Evolutionary conservation across 2,888 invertebrate genomes (phyloP).

Genomic region (Eucera pruinosa): DNA sequence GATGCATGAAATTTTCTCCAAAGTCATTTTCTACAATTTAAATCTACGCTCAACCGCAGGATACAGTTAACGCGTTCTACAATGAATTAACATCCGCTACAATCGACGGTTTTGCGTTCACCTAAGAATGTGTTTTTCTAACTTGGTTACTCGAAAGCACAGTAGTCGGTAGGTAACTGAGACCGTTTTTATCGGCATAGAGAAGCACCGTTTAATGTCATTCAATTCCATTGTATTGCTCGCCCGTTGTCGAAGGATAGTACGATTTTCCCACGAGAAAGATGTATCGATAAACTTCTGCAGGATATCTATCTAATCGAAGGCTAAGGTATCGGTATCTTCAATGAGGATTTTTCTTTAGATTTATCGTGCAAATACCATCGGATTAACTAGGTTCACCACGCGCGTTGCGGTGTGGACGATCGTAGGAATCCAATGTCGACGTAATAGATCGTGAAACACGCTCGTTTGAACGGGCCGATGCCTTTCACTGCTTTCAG

Average conservation of each 20-base stretch:
- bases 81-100: no score
- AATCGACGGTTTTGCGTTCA: constrained; percentile 1
- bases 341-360: background rate
- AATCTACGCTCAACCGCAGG: no score
- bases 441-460: constrained; percentile 55
- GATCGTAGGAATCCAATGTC: constrained; percentile 41
- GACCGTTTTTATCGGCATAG: constrained; percentile 22
- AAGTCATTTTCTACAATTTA: no score
- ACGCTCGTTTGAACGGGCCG: constrained; percentile 54
- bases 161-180: constrained; percentile 19
- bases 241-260: background rate
- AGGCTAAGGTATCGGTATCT: constrained; percentile 16
- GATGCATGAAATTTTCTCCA: no score
- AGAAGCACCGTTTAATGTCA: constrained; percentile 14
- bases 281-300: constrained; percentile 1
- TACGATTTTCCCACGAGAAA: constrained; percentile 51
- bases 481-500: constrained; percentile 72
- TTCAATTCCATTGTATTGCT: background rate
- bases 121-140: no score
- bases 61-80: no score
- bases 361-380: constrained; percentile 37
- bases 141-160: constrained; percentile 30
- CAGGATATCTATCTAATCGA: background rate
- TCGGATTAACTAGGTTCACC: constrained; percentile 32
- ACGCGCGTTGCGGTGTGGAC: background rate